Evolutionary conservation across 2,113 vertebrate genomes (phyloP), one percentile per base, ranked within the genome.

Genomic region (Antigone vipio): DNA sequence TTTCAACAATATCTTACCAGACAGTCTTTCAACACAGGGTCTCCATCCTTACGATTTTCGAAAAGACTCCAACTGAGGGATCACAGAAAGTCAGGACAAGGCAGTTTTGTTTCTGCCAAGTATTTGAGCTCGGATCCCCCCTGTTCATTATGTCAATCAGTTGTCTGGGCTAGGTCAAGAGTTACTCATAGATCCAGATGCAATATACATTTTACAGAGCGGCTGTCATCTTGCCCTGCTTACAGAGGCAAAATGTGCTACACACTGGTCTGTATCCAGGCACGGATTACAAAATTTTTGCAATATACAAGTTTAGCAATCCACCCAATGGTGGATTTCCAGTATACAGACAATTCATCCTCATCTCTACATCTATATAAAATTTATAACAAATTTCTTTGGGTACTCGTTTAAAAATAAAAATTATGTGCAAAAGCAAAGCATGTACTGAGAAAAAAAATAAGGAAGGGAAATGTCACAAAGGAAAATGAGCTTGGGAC

Each of bases 71-170:
- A 95, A 91, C 84, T 90, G 97, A 94, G 92, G 95, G 94, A 96
- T 96, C 91, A 95, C 71, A 97, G 78, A 94, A 73, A 96, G 94
- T 87, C 91, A 92, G 93, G 77, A 96, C 87, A 93, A 97, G 95
- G 89, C 93, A 90, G 75, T 88, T 95, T 95, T 96, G 84, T 95
- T 97, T 85, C 90, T 93, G 83, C 75, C 67, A 72, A 85, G 76
- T 55, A 27, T 92, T 76, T 73, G 90, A 96, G 80, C 55, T 90
- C 81, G 26, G 75, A 71, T 88, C 64, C 30, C 86, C 82, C 88
- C 84, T 22, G 90, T 80, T 97, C 95, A 81, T 95, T 92, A 86
- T 97, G 97, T 96, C 97, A 97, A 97, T 98, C 97, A 98, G 95
- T 93, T 80, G 76, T 85, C 96, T 96, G 80, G 80, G 95, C 94